Base-by-base conservation (phyloP, 2,888 invertebrate species). In the Lithophane semibrunnea region DNA sequence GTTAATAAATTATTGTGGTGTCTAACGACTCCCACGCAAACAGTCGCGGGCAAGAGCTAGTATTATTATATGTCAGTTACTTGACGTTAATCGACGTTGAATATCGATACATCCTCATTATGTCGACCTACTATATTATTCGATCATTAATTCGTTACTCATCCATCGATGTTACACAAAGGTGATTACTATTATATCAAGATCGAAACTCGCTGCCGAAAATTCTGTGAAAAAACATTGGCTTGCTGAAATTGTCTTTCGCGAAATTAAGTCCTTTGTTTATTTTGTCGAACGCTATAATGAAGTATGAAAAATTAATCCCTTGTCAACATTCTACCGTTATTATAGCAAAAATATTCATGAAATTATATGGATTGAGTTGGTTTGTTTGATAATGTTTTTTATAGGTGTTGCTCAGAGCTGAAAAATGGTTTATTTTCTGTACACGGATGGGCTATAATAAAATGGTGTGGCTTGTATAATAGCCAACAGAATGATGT, bases 281-380 rank as follows among this genome's bases (percentile, higher is more conserved):
- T 81, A 78, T 75, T 77, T 78, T 82, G 80, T 77, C 87, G 79
- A 79, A 76, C 79, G 78, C 29, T 74, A 63, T 87, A 83, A 84
- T 88, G 83, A 88, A 84, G 78, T 83, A 87, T 88, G 79, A 86
- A 88, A 89, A 80, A 88, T 83, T 75, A 87, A 88, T 89, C 82
- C 77, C 75, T 66, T 71, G 83, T 77, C 74, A 73, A 72, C 76
- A 79, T 44, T 56, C 70, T 67, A 54, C 69, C 47, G 77, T 61
- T 82, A 64, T 78, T 83, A 73, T 79, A 60, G 29, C 58, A 71
- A 77, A 86, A 78, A 81, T 84, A 87, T 83, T 80, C 78, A 86
- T 79, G 79, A 72, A 84, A 72, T 80, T 75, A 77, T 75, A 58
- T 75, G 73, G 58, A 75, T 73, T 68, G 77, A 79, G 72, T 73